Evolutionary conservation across 1,140 invertebrate genomes (phyloP).

Genomic region (Portunus trituberculatus): DNA sequence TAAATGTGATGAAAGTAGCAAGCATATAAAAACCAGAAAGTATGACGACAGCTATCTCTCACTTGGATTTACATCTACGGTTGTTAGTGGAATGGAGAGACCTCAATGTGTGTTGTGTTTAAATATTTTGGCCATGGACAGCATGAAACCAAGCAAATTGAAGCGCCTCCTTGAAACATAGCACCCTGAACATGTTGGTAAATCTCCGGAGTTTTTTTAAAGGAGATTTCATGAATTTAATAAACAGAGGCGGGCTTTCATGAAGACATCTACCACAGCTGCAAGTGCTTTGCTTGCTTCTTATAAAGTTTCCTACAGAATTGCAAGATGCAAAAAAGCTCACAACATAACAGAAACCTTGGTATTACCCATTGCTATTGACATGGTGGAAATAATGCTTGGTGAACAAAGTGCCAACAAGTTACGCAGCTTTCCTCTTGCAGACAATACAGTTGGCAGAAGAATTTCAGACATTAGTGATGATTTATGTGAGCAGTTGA

Average conservation of each 20-base stretch:
- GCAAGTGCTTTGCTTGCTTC: constrained; percentile 47
- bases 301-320: constrained; percentile 67
- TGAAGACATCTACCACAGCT: constrained; percentile 33
- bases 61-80: constrained; percentile 44
- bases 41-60: constrained; percentile 43
- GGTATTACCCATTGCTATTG: constrained; percentile 70
- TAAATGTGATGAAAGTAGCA: constrained; percentile 48
- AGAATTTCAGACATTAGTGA: constrained; percentile 65
- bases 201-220: constrained; percentile 43
- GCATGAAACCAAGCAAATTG: constrained; percentile 46
- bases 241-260: constrained; percentile 44
- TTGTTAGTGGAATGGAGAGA: constrained; percentile 53
- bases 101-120: constrained; percentile 47
- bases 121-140: constrained; percentile 53
- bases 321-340: constrained; percentile 54
- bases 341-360: constrained; percentile 59
- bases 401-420: constrained; percentile 65
- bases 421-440: constrained; percentile 53
- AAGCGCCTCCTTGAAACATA: constrained; percentile 51
- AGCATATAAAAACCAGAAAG: constrained; percentile 49
- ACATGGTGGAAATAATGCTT: constrained; percentile 74
- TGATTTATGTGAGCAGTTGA: constrained; percentile 47
- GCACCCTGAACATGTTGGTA: constrained; percentile 56
- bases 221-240: constrained; percentile 17
- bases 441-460: constrained; percentile 57